Percentiles rank a stretch among this genome's conserved stretches.
Conservation (phyloP, 1,140 invertebrate genomes). For the Contarinia nasturtii region DNA sequence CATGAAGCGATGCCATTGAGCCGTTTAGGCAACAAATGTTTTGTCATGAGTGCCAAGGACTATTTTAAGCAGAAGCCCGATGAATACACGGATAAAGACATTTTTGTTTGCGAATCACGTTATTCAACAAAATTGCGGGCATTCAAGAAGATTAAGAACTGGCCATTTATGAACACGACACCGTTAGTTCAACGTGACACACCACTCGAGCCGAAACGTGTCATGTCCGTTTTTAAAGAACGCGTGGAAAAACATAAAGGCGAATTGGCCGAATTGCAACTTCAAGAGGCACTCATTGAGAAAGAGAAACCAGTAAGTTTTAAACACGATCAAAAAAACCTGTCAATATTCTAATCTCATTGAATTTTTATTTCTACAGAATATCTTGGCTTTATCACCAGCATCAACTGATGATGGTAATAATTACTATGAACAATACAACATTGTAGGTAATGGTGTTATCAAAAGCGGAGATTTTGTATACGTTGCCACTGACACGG, state of each 20-base stretch:
- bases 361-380: no score
- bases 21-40: constrained; percentile 81
- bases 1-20: constrained; percentile 59
- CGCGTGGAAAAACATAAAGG: constrained; percentile 78
- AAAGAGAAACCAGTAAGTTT: constrained; percentile 59
- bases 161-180: constrained; percentile 35
- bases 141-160: constrained; percentile 92
- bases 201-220: constrained; percentile 59
- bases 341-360: not conserved
- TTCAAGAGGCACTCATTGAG: constrained; percentile 55
- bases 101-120: constrained; percentile 92
- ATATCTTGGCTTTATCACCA: no score
- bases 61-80: constrained; percentile 82
- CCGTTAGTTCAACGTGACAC: constrained; percentile 49
- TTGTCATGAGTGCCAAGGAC: constrained; percentile 86
- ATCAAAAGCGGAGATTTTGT: constrained; percentile 87
- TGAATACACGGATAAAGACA: constrained; percentile 78
- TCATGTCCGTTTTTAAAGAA: constrained; percentile 85
- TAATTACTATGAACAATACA: constrained; percentile 84
- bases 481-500: constrained; percentile 72
- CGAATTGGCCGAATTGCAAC: constrained; percentile 68
- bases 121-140: constrained; percentile 68
- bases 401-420: constrained; percentile 39
- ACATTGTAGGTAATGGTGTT: constrained; percentile 55
- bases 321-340: no score